Conservation (phyloP, 2,888 invertebrate species). For the Didymodactylos carnosus region DNA sequence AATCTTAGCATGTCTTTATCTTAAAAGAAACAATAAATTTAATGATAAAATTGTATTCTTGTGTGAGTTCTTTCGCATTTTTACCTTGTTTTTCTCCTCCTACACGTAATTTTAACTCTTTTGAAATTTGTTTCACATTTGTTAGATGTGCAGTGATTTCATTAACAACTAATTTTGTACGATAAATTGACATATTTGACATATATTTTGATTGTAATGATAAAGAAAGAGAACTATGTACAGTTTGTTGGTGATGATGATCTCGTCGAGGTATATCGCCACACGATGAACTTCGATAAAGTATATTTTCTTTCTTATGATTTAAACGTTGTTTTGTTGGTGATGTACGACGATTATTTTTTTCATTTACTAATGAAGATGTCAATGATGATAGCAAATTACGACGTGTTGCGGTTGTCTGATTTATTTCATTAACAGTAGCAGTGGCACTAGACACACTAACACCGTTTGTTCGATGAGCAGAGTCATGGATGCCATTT, state of each 20-base stretch:
- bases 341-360: neutral
- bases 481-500: too few species aligned
- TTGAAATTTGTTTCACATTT: neutral
- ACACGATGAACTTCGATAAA: neutral
- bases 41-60: neutral
- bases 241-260: neutral
- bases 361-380: too few species aligned
- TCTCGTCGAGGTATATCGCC: neutral
- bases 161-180: neutral
- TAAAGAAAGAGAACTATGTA: too few species aligned
- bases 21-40: neutral
- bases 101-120: too few species aligned
- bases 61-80: neutral
- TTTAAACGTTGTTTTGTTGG: neutral
- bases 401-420: neutral
- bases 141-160: neutral
- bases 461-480: too few species aligned
- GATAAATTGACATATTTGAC: too few species aligned
- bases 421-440: too few species aligned
- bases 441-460: too few species aligned
- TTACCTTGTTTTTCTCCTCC: too few species aligned
- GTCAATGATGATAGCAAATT: neutral
- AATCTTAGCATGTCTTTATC: neutral
- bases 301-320: neutral
- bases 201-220: neutral